Conservation (phyloP, 2,113 vertebrate genomes). For the Nesoenas mayeri region DNA sequence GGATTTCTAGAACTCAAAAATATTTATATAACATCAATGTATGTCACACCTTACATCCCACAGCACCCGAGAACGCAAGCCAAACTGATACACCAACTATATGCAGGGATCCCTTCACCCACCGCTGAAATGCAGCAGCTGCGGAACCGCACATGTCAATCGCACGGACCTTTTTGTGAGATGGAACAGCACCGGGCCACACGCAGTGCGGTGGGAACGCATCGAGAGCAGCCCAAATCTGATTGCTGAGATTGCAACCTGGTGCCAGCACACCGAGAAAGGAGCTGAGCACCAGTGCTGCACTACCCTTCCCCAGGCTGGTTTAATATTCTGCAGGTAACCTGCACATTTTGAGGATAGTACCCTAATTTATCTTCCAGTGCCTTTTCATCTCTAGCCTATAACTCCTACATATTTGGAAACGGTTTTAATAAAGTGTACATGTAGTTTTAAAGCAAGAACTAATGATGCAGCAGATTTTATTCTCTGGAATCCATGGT, state of each 20-base stretch:
- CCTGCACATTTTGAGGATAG: background rate
- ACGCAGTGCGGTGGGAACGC: background rate
- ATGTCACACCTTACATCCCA: background rate
- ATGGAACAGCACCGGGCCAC: background rate
- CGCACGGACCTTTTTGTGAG: background rate
- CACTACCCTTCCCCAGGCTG: accelerated
- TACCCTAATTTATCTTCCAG: background rate
- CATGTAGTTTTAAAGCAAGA: background rate
- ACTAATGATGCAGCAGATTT: constrained; percentile 17
- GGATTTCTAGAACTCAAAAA: background rate
- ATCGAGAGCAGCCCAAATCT: background rate
- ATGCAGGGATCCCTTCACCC: background rate
- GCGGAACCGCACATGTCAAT: background rate
- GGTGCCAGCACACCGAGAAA: background rate
- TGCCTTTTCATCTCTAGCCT: background rate
- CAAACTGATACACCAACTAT: background rate
- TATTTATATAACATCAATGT: constrained; percentile 12
- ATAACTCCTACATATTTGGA: background rate
- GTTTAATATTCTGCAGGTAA: background rate
- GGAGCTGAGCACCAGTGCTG: background rate
- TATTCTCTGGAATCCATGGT: background rate
- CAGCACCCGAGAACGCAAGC: background rate
- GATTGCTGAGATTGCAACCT: background rate
- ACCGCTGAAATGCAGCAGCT: background rate
- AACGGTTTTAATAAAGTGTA: background rate